phyloP scores from a whole-genome alignment of 2,888 invertebrate genomes.

The Euplexia lucipara region DNA sequence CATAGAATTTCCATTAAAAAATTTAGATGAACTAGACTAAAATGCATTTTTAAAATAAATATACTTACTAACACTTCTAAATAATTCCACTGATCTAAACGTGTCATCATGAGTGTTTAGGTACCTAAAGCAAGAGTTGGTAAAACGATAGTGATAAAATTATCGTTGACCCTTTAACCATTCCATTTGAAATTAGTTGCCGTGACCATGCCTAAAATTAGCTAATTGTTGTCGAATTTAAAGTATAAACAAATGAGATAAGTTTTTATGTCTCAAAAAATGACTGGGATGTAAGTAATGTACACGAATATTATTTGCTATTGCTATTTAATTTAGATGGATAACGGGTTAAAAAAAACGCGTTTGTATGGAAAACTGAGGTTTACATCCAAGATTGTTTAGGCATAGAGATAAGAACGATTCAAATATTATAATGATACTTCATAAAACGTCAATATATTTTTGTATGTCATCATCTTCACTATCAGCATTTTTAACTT shows the following conservation, averaged over 20 bases:
- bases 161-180: constrained; percentile 2
- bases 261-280: too few species aligned
- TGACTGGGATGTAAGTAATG: too few species aligned
- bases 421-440: constrained; percentile 31
- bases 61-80: constrained; percentile 44
- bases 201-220: too few species aligned
- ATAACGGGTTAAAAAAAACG: background rate
- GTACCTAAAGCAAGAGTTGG: background rate
- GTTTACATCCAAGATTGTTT: constrained; percentile 29
- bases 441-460: constrained; percentile 50
- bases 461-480: constrained; percentile 49
- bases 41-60: constrained; percentile 31
- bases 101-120: constrained; percentile 8
- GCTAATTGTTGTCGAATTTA: too few species aligned
- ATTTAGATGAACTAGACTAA: constrained; percentile 2
- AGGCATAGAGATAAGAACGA: constrained; percentile 17
- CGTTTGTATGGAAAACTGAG: background rate
- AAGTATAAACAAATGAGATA: too few species aligned
- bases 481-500: constrained; percentile 20
- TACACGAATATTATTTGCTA: too few species aligned
- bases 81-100: constrained; percentile 39
- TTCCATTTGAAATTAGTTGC: too few species aligned
- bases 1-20: background rate
- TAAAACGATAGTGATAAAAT: constrained; percentile 18
- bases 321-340: too few species aligned